Conservation (phyloP, 2,113 vertebrate genomes). For the Propithecus coquereli region DNA sequence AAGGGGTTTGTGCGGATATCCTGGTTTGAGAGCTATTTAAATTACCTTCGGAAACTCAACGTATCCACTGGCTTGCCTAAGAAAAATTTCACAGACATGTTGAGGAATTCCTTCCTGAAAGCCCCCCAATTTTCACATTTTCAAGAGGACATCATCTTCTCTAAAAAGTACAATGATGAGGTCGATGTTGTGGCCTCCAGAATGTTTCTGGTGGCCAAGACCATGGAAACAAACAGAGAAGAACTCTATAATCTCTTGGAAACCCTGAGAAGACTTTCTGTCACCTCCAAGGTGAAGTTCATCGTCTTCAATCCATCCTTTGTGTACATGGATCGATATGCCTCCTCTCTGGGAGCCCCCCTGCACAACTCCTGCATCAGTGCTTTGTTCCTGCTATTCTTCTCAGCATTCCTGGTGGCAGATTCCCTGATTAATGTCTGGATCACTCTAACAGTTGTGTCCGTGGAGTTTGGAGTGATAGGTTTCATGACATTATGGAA, state of each 20-base stretch:
- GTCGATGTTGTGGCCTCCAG: constrained; percentile 96
- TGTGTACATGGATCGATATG: constrained; percentile 98
- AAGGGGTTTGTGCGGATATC: constrained; percentile 98
- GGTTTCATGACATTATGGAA: constrained; percentile 99
- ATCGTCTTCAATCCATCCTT: constrained; percentile 99
- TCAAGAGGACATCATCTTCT: constrained; percentile 97
- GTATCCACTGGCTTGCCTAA: constrained; percentile 92
- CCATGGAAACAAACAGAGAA: constrained; percentile 97
- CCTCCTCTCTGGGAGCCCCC: constrained; percentile 96
- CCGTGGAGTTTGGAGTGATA: constrained; percentile 96
- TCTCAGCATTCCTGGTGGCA: constrained; percentile 95
- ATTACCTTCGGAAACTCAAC: constrained; percentile 94
- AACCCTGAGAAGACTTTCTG: constrained; percentile 94
- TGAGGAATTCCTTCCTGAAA: constrained; percentile 93
- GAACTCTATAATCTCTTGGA: constrained; percentile 98
- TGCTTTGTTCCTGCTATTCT: constrained; percentile 96
- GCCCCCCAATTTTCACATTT: constrained; percentile 94
- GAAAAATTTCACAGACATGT: constrained; percentile 94
- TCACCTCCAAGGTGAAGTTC: constrained; percentile 98
- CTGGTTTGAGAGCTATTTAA: constrained; percentile 98
- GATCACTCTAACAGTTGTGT: constrained; percentile 95
- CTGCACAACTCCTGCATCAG: constrained; percentile 98
- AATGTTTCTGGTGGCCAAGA: constrained; percentile 98
- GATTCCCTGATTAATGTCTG: constrained; percentile 96
- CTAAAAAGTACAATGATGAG: constrained; percentile 93